Base-by-base conservation (phyloP, 2,113 vertebrate species). In the Pteropus alecto region DNA sequence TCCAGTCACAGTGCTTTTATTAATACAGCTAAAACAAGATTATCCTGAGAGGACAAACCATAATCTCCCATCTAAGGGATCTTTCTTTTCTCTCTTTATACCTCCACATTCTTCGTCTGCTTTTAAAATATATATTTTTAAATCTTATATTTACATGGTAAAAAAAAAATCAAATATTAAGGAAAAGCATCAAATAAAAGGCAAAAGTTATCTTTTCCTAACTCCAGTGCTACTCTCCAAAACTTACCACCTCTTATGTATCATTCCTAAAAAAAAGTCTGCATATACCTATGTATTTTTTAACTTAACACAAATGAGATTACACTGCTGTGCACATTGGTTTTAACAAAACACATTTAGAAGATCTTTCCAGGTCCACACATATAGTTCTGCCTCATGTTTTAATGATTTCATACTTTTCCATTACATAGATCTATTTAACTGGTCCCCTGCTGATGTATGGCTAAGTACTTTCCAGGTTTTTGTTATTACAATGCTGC, bases 331-430 rank as follows among this genome's bases (percentile, higher is more conserved):
- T 81, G 65, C 11, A 22, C n/a, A 60, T 15, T 81, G 58, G 3
- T 33, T 77, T 73, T 58, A 33, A 76, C 90, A 63, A 11, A 65
- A 88, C n/a, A 67, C 22, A 78, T 73, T 67, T 85, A 73, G 54
- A 70, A 82, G 79, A 63, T 51, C 12, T 94, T 94, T 94, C 56
- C 70, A 35, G 12, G 73, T 35, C n/a, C 21, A 43, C 58, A 56
- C 13, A 61, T 54, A 56, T 21, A n/a, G 60, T 46, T 51, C 43
- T 67, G 68, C 22, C 61, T 93, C 70, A 60, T 26, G 87, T 86
- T 92, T 97, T 82, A 89, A 61, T 70, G 35, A 82, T n/a, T 93
- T 48, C 56, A 93, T 61, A 61, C 28, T 95, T 87, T 93, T 71
- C 56, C 48, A 92, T 89, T 60, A 58, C 48, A 48, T 46, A 35